phyloP scores from a whole-genome alignment of 2,113 vertebrate species.

The Rhea pennata region DNA sequence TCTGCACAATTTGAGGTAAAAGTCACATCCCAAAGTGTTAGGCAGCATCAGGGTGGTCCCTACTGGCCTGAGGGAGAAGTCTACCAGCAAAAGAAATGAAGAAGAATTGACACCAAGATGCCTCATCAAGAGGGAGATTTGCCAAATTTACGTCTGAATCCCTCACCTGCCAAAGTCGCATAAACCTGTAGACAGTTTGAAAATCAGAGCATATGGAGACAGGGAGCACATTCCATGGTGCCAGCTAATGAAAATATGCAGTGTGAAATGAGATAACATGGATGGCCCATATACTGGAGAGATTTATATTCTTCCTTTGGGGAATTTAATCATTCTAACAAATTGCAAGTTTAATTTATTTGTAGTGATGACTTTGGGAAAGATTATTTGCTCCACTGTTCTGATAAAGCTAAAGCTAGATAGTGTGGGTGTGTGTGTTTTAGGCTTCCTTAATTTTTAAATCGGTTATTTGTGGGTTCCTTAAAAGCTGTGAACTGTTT shows the following conservation, averaged over 20 bases:
- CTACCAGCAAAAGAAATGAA: not conserved
- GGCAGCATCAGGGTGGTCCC: not conserved
- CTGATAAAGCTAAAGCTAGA: not conserved
- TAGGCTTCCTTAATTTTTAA: not conserved
- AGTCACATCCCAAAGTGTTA: not conserved
- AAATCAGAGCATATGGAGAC: not conserved
- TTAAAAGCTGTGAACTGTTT: not conserved
- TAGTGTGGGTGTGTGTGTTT: fast-evolving
- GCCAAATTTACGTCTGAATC: not conserved
- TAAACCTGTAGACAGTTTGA: not conserved
- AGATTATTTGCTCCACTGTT: not conserved
- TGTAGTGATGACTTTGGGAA: not conserved
- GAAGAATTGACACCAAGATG: not conserved
- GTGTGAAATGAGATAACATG: not conserved
- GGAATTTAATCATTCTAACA: not conserved
- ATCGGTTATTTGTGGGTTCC: not conserved
- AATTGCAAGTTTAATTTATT: not conserved
- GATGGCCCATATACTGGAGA: not conserved
- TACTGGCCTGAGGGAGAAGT: not conserved
- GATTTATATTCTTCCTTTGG: not conserved
- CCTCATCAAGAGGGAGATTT: not conserved
- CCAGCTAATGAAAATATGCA: not conserved
- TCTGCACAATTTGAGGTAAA: not conserved
- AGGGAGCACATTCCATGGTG: not conserved
- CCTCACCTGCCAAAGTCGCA: not conserved